Evolutionary conservation across 2,888 invertebrate genomes (phyloP).

Genomic region (Glaucopsyche alexis): DNA sequence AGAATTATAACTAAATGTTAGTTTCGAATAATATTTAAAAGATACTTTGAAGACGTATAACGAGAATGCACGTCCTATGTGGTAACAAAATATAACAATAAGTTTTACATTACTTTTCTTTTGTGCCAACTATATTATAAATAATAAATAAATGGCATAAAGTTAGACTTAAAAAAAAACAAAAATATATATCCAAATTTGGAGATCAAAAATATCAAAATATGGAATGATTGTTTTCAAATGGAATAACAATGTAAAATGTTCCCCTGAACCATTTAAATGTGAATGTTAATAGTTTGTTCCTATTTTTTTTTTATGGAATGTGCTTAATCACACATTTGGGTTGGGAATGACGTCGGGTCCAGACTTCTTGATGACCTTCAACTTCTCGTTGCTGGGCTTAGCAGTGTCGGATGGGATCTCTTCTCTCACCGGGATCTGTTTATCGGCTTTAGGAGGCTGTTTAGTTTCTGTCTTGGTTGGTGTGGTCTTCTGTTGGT

Average conservation of each 20-base stretch:
- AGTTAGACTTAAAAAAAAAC: not conserved
- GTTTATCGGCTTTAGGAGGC: constrained; percentile 33
- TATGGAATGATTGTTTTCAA: constrained; percentile 23
- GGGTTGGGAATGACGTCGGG: constrained; percentile 71
- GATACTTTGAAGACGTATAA: not conserved
- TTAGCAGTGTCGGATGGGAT: constrained; percentile 76
- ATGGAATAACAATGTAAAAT: constrained; percentile 5
- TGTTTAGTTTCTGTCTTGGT: not conserved
- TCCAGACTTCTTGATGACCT: constrained; percentile 81
- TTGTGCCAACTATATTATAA: not conserved
- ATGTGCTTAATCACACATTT: constrained; percentile 46
- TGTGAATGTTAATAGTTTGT: not conserved
- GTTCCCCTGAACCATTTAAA: constrained; percentile 21
- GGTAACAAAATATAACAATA: constrained; percentile 11
- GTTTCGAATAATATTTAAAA: not conserved
- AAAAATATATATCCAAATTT: not conserved
- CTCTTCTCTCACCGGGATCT: constrained; percentile 77
- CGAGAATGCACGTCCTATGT: not conserved
- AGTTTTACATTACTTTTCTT: not conserved
- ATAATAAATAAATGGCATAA: not conserved
- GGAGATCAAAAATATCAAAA: constrained; percentile 2
- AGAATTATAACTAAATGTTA: not conserved
- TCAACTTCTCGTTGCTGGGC: constrained; percentile 76
- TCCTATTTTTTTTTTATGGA: not conserved
- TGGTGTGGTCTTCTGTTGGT: not conserved